These are phyloP conservation scores for Morelia viridis DNA, from an alignment of 2,797 vertebrate genomes.

Conservation along the genomic window DNA sequence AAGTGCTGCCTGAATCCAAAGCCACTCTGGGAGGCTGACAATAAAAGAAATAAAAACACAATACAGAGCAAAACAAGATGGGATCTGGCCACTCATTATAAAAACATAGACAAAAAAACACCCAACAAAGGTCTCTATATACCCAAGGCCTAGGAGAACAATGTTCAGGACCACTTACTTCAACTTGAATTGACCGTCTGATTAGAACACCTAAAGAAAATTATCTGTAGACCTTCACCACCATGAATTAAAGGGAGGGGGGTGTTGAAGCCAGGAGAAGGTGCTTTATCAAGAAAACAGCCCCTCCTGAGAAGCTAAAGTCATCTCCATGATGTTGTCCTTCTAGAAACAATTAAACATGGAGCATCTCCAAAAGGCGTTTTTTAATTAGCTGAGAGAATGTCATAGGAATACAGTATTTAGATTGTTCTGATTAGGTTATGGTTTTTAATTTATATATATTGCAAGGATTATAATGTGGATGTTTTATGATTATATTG, in stretches of 20 bases:
- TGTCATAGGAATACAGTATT: not conserved
- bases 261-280: not conserved
- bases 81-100: no score
- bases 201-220: not conserved
- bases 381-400: not conserved
- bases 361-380: not conserved
- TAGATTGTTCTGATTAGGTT: not conserved
- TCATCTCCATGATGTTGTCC: not conserved
- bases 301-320: not conserved
- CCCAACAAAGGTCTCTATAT: no score
- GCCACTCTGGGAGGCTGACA: no score
- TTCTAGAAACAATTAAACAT: not conserved
- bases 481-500: not conserved
- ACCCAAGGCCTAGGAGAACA: no score
- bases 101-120: no score
- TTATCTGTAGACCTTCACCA: not conserved
- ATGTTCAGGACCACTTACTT: not conserved
- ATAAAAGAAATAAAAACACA: no score
- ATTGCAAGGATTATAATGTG: not conserved
- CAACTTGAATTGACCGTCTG: not conserved
- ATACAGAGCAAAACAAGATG: no score
- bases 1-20: no score
- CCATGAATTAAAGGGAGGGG: not conserved
- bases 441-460: not conserved
- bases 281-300: not conserved